Evolutionary conservation across 2,888 invertebrate species (phyloP), one percentile per base, ranked within the genome.

Genomic region (Drosophila pullipes): DNA sequence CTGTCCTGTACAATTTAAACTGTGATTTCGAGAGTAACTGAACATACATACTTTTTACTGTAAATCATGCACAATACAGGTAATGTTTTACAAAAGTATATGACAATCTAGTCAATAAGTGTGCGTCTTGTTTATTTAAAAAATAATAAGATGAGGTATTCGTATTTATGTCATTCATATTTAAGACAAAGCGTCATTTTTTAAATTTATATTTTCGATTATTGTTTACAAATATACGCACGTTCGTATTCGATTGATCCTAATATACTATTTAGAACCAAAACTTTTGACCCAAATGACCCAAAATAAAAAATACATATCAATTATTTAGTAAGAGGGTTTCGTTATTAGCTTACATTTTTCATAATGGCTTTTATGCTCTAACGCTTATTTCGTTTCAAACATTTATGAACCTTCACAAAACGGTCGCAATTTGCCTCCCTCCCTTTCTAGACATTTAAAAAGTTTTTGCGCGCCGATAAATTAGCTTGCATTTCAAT

Each of bases 1-100:
- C 33, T 72, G 71, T 74, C 61, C 68, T 76, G 64, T 69, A 83
- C 60, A 81, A 81, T 61, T 68, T 61, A n/a, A 82, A 72, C 88
- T 89, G 90, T 89, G 85, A 88, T 90, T 80, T 85, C 77, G 69
- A 85, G 64, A 72, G 74, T 71, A 76, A 79, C 61, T 73, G 68
- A 84, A 75, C 54, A 74, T 64, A 74, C 66, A 78, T 30, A 39
- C 57, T 39, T 58, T 59, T 64, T 44, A 64, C n/a, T 78, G 82
- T 78, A 88, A 88, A 80, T 79, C 69, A 77, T 79, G 69, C 58
- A 58, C 74, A 63, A 74, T 65, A 68, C 89, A 90, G 85, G 85
- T 85, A 85, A 85, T n/a, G 89, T 85, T 73, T 53, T 80, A 65
- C 41, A 79, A 52, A 62, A 33, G 50, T 54, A 50, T 67, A 58